phyloP scores from a whole-genome alignment of 2,888 invertebrate genomes.

The Dryobota labecula region DNA sequence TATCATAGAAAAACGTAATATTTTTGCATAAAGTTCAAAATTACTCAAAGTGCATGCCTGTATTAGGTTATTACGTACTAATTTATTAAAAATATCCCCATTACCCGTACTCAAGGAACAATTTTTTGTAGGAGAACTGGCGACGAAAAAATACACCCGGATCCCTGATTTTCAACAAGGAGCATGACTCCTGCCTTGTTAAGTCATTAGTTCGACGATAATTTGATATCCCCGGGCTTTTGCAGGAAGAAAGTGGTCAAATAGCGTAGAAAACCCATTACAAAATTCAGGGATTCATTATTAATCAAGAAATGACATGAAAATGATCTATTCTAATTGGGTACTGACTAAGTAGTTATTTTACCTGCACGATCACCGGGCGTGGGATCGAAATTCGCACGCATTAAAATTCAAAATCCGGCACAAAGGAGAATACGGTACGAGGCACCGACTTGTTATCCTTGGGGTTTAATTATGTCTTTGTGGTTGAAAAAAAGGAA shows the following conservation, averaged over 20 bases:
- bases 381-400: slow-evolving; percentile 37
- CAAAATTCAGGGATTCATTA: slow-evolving; percentile 20
- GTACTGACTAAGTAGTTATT: slow-evolving; percentile 29
- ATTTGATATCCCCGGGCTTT: slow-evolving; percentile 52
- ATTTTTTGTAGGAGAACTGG: slow-evolving; percentile 32
- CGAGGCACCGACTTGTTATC: slow-evolving; percentile 78
- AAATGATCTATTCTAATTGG: slow-evolving; percentile 32
- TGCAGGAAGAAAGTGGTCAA: slow-evolving; percentile 11
- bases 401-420: slow-evolving; percentile 70
- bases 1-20: neutral
- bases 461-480: slow-evolving; percentile 86
- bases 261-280: slow-evolving; percentile 10
- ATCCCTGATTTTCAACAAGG: slow-evolving; percentile 15
- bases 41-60: neutral
- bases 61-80: slow-evolving; percentile 42
- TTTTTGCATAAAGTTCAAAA: neutral
- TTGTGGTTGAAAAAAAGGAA: slow-evolving; percentile 79
- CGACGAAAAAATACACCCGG: slow-evolving; percentile 8
- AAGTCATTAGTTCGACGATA: slow-evolving; percentile 51
- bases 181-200: slow-evolving; percentile 32
- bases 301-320: slow-evolving; percentile 31
- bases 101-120: slow-evolving; percentile 1
- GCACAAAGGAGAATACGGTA: slow-evolving; percentile 79
- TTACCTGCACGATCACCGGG: slow-evolving; percentile 21
- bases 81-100: slow-evolving; percentile 48